A percentile compares a stretch with the other conserved stretches of the same genome.
phyloP scores from a whole-genome alignment of 2,113 vertebrate species.

The Limanda limanda region DNA sequence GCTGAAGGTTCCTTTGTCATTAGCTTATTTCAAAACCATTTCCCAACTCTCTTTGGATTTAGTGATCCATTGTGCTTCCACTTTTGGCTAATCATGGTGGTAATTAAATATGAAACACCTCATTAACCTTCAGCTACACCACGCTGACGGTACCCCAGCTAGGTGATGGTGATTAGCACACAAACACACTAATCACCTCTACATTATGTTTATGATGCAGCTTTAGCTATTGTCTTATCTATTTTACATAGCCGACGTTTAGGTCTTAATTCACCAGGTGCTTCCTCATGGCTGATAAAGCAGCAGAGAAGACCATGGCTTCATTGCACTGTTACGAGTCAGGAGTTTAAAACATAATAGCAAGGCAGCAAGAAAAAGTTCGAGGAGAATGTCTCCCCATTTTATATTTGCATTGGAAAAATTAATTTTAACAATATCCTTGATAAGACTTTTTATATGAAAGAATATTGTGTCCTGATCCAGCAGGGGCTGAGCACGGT shows the following conservation, averaged over 20 bases:
- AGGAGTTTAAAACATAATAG: neutral
- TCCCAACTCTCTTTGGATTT: conserved; percentile 5
- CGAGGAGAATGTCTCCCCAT: neutral
- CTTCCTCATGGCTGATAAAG: neutral
- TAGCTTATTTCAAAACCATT: conserved; percentile 12
- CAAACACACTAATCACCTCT: conserved; percentile 21
- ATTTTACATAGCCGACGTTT: conserved; percentile 3
- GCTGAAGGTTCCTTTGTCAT: neutral
- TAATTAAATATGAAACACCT: conserved; percentile 45
- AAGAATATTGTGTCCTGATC: too few relatives aligned
- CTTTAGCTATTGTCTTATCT: neutral
- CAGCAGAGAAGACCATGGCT: too few relatives aligned
- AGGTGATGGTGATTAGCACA: conserved; percentile 12
- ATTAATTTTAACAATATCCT: neutral
- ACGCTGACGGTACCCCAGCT: neutral
- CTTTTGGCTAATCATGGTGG: conserved; percentile 24
- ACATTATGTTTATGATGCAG: conserved; percentile 13
- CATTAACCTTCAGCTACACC: conserved; percentile 49
- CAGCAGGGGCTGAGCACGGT: too few relatives aligned
- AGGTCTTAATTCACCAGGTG: neutral
- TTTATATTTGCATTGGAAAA: neutral
- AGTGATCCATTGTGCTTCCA: conserved; percentile 22
- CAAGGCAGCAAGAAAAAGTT: neutral
- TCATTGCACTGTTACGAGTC: neutral
- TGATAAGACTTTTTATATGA: too few relatives aligned